These are phyloP conservation scores for Ormyrus nitidulus DNA, from an alignment of 2,888 invertebrate genomes.

Conservation along the genomic window DNA sequence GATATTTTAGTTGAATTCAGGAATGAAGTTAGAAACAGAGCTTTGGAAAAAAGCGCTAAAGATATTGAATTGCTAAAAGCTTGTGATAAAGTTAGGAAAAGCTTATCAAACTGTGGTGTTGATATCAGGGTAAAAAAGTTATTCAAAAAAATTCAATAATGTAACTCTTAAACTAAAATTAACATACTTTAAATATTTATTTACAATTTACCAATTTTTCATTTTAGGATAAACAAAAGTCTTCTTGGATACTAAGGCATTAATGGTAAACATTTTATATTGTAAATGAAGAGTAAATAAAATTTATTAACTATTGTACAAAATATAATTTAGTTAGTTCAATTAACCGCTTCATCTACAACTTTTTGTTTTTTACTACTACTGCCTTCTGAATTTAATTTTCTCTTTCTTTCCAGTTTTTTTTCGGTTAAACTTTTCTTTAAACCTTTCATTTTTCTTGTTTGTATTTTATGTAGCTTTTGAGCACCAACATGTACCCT, in stretches of 20 bases:
- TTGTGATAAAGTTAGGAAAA: slow-evolving; percentile 83
- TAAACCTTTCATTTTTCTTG: slow-evolving; percentile 93
- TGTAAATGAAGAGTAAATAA: slow-evolving; percentile 45
- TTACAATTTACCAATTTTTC: slow-evolving; percentile 17
- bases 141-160: slow-evolving; percentile 2
- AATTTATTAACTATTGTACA: slow-evolving; percentile 51
- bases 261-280: slow-evolving; percentile 27
- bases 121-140: slow-evolving; percentile 79
- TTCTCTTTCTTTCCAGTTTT: slow-evolving; percentile 78
- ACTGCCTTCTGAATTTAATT: slow-evolving; percentile 64
- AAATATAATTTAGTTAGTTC: slow-evolving; percentile 37
- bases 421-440: slow-evolving; percentile 85
- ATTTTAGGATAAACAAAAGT: slow-evolving; percentile 24
- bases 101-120: slow-evolving; percentile 80
- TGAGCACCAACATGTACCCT: slow-evolving; percentile 96
- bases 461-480: slow-evolving; percentile 89
- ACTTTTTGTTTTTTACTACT: slow-evolving; percentile 60
- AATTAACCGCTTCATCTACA: slow-evolving; percentile 49
- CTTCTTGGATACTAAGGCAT: slow-evolving; percentile 52
- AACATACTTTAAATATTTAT: slow-evolving; percentile 1
- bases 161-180: neutral
- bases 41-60: slow-evolving; percentile 76
- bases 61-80: slow-evolving; percentile 79
- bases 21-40: slow-evolving; percentile 79
- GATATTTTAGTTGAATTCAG: slow-evolving; percentile 82